A percentile compares a stretch with the other conserved stretches of the same genome.
Evolutionary conservation across 2,888 invertebrate species (phyloP).

Genomic region (Drosophila rubida): DNA sequence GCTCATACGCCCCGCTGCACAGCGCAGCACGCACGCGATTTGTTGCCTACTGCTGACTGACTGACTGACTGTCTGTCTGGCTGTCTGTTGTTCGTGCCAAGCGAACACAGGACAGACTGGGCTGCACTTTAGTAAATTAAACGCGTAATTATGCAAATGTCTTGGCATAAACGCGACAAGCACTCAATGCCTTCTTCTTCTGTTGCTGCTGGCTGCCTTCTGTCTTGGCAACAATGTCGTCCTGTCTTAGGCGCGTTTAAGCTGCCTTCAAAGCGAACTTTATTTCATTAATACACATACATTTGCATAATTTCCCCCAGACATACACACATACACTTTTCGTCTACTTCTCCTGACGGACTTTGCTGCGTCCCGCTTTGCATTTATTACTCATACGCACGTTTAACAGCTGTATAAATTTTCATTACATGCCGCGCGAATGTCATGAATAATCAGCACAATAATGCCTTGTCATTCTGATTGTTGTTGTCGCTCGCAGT

Average conservation of each 20-base stretch:
- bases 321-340: constrained; percentile 16
- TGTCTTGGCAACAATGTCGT: constrained; percentile 40
- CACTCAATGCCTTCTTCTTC: constrained; percentile 51
- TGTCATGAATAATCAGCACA: constrained; percentile 74
- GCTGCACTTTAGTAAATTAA: constrained; percentile 77
- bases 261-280: constrained; percentile 71
- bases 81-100: constrained; percentile 29
- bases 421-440: constrained; percentile 65
- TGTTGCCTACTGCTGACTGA: constrained; percentile 25
- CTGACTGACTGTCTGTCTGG: constrained; percentile 23
- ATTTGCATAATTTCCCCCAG: constrained; percentile 70
- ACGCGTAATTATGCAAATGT: constrained; percentile 80
- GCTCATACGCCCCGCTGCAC: constrained; percentile 54
- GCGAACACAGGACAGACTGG: not conserved
- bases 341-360: not conserved
- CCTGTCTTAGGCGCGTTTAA: constrained; percentile 52
- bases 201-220: not conserved
- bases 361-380: constrained; percentile 39
- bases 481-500: constrained; percentile 9
- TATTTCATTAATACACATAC: constrained; percentile 75
- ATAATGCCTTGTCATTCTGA: constrained; percentile 47
- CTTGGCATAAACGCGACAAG: constrained; percentile 71
- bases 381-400: constrained; percentile 78
- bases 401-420: constrained; percentile 75
- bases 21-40: too few relatives aligned